Evolutionary conservation across 2,797 vertebrate species (phyloP).

Genomic region (Anguilla megastoma): DNA sequence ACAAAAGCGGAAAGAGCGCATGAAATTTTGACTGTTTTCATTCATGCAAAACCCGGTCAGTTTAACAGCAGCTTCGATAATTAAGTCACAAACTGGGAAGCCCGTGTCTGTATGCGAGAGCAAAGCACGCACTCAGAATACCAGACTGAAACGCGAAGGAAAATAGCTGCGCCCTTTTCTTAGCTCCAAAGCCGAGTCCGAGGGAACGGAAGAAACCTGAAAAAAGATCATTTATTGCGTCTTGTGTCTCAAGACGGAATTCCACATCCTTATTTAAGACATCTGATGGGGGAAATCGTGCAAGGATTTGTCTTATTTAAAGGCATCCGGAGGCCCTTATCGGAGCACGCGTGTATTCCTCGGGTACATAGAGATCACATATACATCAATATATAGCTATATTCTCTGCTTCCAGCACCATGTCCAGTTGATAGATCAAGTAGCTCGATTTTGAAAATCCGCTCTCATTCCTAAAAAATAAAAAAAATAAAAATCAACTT

Average conservation of each 20-base stretch:
- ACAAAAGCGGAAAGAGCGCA: conserved; percentile 19
- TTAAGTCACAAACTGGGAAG: conserved; percentile 7
- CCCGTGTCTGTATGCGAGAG: neutral
- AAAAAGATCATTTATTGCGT: neutral
- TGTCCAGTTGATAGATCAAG: conserved; percentile 19
- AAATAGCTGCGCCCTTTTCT: conserved; percentile 28
- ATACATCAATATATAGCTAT: conserved; percentile 6
- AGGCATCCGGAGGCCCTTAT: neutral
- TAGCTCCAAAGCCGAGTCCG: neutral
- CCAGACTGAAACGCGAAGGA: conserved; percentile 19
- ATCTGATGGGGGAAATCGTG: neutral
- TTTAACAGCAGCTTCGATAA: conserved; percentile 17
- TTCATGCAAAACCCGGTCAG: conserved; percentile 30
- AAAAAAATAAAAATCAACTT: neutral
- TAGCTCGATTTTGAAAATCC: conserved; percentile 13
- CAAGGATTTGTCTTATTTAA: neutral
- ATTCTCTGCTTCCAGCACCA: neutral
- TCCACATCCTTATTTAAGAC: neutral
- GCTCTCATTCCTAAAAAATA: neutral
- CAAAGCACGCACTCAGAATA: conserved; percentile 1
- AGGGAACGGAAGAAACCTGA: neutral
- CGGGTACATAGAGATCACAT: conserved; percentile 4
- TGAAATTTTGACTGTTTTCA: conserved; percentile 25
- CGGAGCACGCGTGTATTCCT: conserved; percentile 27
- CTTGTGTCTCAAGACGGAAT: neutral